Conservation (phyloP, 2,888 invertebrate genomes). For the Xanthorhoe spadicearia region DNA sequence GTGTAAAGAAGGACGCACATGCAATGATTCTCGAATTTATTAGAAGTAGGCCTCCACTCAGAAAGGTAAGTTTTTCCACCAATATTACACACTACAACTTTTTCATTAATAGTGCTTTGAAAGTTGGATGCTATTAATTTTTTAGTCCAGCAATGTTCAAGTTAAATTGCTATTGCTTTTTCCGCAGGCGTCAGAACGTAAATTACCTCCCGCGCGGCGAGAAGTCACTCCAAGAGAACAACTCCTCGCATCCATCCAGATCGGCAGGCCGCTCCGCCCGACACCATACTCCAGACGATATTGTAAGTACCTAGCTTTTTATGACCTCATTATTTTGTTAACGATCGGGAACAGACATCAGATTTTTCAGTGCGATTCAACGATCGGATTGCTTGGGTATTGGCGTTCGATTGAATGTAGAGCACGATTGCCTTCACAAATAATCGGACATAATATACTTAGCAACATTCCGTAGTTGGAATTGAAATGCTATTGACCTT, state of each 20-base stretch:
- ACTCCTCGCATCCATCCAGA: slow-evolving; percentile 93
- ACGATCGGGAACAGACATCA: too few relatives aligned
- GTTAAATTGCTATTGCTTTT: slow-evolving; percentile 27
- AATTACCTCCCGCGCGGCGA: slow-evolving; percentile 90
- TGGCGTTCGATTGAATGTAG: too few relatives aligned
- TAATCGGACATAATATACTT: too few relatives aligned
- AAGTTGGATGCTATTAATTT: background rate
- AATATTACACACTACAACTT: too few relatives aligned
- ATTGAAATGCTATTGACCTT: too few relatives aligned
- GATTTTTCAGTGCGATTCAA: too few relatives aligned
- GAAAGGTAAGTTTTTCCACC: slow-evolving; percentile 86
- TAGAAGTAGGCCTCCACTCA: slow-evolving; percentile 96
- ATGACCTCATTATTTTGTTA: too few relatives aligned
- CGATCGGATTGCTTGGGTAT: too few relatives aligned
- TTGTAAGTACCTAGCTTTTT: slow-evolving; percentile 73
- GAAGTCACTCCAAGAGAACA: slow-evolving; percentile 92
- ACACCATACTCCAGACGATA: slow-evolving; percentile 80
- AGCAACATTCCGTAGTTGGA: too few relatives aligned
- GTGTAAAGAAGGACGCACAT: slow-evolving; percentile 97
- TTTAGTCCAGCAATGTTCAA: background rate
- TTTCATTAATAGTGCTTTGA: too few relatives aligned
- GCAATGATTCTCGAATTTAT: slow-evolving; percentile 98
- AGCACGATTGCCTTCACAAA: too few relatives aligned
- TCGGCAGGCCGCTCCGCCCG: slow-evolving; percentile 89
- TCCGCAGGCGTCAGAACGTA: slow-evolving; percentile 91